Conservation (phyloP, 2,888 invertebrate species). For the Drosophila nr. perissopoda region DNA sequence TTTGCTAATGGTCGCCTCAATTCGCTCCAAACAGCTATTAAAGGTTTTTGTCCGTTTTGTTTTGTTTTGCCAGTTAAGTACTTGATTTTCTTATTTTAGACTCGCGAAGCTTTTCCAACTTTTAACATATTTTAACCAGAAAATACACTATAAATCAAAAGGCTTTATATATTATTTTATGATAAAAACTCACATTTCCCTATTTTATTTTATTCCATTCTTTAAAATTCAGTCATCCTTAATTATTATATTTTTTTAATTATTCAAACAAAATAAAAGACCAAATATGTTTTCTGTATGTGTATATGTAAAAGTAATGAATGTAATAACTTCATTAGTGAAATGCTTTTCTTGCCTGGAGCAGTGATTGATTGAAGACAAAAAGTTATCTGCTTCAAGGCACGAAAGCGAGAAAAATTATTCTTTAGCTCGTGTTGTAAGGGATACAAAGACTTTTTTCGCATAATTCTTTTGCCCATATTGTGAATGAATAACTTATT, state of each 20-base stretch:
- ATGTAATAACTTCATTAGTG: neutral
- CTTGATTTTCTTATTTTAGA: neutral
- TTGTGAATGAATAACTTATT: neutral
- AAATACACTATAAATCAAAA: neutral
- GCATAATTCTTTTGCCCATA: neutral
- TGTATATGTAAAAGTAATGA: neutral
- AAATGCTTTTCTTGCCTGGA: neutral
- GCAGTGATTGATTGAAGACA: neutral
- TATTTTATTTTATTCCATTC: neutral
- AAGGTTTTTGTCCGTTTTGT: neutral
- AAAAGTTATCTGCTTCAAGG: neutral
- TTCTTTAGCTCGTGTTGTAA: neutral
- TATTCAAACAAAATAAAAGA: no score
- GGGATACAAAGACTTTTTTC: neutral
- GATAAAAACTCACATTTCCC: neutral
- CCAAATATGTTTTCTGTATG: no score
- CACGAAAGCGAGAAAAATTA: neutral
- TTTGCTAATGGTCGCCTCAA: conserved; percentile 11
- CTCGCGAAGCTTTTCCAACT: neutral
- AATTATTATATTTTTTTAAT: neutral
- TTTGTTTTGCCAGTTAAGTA: neutral
- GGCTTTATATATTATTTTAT: neutral
- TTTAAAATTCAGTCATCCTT: neutral
- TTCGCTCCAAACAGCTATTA: conserved; percentile 7
- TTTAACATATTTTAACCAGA: neutral